Evolutionary conservation across 1,140 invertebrate species (phyloP).

Genomic region (Cylas formicarius): DNA sequence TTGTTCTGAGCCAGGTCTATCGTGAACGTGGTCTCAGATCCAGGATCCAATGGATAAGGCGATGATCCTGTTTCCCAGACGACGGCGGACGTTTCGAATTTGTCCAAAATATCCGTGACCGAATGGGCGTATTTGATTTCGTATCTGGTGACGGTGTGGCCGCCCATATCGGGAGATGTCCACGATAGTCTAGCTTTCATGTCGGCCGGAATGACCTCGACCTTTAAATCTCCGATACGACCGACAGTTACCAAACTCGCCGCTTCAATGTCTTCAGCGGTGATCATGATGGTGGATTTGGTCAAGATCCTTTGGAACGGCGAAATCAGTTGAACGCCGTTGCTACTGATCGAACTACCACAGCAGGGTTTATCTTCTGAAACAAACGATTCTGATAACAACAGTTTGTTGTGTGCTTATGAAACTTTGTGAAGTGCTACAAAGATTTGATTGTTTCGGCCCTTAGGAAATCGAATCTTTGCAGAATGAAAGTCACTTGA

Average conservation of each 20-base stretch:
- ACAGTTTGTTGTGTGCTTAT: too few relatives aligned
- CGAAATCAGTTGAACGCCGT: constrained; percentile 40
- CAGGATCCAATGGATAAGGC: constrained; percentile 41
- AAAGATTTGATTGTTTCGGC: too few relatives aligned
- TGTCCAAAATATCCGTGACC: constrained; percentile 44
- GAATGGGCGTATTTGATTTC: constrained; percentile 44
- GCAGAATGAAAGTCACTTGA: too few relatives aligned
- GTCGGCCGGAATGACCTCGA: constrained; percentile 39
- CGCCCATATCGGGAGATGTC: constrained; percentile 51
- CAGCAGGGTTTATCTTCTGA: constrained; percentile 42
- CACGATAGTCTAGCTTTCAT: constrained; percentile 44
- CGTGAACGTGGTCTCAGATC: constrained; percentile 43
- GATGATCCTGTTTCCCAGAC: constrained; percentile 38
- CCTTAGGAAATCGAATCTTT: too few relatives aligned
- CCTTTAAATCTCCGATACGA: constrained; percentile 45
- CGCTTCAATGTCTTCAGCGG: constrained; percentile 34
- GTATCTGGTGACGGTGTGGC: constrained; percentile 44
- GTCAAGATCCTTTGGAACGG: constrained; percentile 46
- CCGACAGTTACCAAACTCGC: constrained; percentile 34
- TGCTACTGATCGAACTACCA: constrained; percentile 43
- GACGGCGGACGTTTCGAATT: constrained; percentile 39
- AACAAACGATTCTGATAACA: constrained; percentile 21
- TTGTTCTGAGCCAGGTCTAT: constrained; percentile 44
- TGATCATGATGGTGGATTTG: constrained; percentile 42
- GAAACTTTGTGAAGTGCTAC: too few relatives aligned